phyloP scores from a whole-genome alignment of 2,113 vertebrate genomes.

The Argyrosomus japonicus region DNA sequence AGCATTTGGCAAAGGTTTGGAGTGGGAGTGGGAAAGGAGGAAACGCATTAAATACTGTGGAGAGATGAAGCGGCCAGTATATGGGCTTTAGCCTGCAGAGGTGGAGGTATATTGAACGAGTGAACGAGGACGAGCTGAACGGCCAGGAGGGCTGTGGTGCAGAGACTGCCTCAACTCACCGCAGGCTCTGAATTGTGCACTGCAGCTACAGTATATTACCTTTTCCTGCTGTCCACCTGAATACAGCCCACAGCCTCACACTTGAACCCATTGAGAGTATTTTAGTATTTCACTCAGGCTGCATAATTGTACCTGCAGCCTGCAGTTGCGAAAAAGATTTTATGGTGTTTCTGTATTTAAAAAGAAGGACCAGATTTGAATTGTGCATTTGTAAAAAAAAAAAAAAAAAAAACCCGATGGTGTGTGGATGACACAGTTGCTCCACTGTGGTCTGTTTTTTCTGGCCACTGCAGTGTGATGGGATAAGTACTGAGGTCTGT shows the following conservation, averaged over 20 bases:
- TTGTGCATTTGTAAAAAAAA: too few species aligned
- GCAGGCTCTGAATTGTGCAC: slow-evolving; percentile 64
- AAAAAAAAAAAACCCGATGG: background rate
- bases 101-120: slow-evolving; percentile 68
- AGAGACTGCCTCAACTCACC: slow-evolving; percentile 48
- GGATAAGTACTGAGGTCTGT: slow-evolving; percentile 63
- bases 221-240: slow-evolving; percentile 62
- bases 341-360: too few species aligned
- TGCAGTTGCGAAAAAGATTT: background rate
- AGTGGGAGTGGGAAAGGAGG: slow-evolving; percentile 49
- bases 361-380: too few species aligned
- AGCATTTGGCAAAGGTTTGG: slow-evolving; percentile 60
- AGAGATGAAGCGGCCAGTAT: slow-evolving; percentile 57
- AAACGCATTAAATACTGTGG: slow-evolving; percentile 68
- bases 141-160: slow-evolving; percentile 54
- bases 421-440: slow-evolving; percentile 44
- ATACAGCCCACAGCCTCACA: slow-evolving; percentile 34
- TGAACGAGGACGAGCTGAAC: slow-evolving; percentile 46
- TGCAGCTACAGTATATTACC: slow-evolving; percentile 69
- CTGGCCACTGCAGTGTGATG: slow-evolving; percentile 37
- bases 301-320: slow-evolving; percentile 19
- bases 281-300: slow-evolving; percentile 31
- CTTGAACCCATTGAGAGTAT: slow-evolving; percentile 34
- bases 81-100: slow-evolving; percentile 71
- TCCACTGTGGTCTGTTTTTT: slow-evolving; percentile 28